Evolutionary conservation across 2,888 invertebrate species (phyloP).

Genomic region (Trilocha varians): DNA sequence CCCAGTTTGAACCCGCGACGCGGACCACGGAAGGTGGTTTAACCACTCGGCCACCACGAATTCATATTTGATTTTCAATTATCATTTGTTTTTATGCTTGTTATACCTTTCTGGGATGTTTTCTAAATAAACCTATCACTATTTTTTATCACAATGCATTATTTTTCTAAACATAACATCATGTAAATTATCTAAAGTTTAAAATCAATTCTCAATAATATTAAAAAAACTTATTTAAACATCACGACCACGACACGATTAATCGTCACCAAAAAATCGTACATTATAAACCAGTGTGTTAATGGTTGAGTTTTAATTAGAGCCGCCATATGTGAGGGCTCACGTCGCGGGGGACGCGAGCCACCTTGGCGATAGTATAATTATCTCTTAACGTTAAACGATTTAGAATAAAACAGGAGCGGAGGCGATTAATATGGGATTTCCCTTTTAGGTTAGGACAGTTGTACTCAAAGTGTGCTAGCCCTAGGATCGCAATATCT

Average conservation of each 20-base stretch:
- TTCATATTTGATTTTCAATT: too few species aligned
- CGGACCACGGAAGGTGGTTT: too few species aligned
- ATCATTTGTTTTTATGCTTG: too few species aligned
- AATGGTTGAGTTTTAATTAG: slow-evolving; percentile 50
- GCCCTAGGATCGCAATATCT: too few species aligned
- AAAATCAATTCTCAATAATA: background rate
- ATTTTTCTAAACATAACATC: background rate
- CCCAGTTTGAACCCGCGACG: too few species aligned
- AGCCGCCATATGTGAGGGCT: slow-evolving; percentile 59
- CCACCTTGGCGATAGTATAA: slow-evolving; percentile 61
- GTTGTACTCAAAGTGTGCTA: too few species aligned
- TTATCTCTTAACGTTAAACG: slow-evolving; percentile 47
- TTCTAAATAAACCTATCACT: too few species aligned
- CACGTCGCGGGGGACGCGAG: slow-evolving; percentile 51
- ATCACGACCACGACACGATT: background rate
- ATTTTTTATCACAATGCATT: too few species aligned
- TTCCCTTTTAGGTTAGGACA: too few species aligned
- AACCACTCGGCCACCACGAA: too few species aligned
- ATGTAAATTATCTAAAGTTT: background rate
- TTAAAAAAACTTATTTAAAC: background rate
- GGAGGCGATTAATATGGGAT: slow-evolving; percentile 5
- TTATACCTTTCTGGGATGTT: too few species aligned
- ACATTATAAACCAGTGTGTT: background rate
- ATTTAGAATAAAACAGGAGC: slow-evolving; percentile 17
- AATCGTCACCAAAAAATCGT: background rate